phyloP scores from a whole-genome alignment of 2,888 invertebrate species.

The Diadegma fenestrale region DNA sequence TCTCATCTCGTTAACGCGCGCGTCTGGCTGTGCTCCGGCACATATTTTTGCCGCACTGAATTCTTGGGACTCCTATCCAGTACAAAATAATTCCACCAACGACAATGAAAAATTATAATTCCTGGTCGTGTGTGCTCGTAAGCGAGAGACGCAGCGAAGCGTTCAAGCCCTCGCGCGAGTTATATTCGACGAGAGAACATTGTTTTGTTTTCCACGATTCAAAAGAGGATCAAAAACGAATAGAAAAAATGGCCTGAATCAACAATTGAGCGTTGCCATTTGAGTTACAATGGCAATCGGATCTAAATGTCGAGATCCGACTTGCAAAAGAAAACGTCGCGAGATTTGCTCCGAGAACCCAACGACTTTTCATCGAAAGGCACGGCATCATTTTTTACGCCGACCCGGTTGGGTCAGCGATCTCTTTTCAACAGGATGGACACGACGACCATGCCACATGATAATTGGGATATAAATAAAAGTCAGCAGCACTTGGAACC shows the following conservation, averaged over 20 bases:
- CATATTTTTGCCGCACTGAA: slow-evolving; percentile 40
- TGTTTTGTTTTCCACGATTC: background rate
- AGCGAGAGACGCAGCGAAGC: slow-evolving; percentile 4
- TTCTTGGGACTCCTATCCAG: slow-evolving; percentile 30
- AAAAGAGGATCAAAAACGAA: background rate
- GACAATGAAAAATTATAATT: slow-evolving; percentile 50
- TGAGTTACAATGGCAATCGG: background rate
- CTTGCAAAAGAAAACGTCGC: background rate
- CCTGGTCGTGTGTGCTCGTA: background rate
- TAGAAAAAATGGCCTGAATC: background rate
- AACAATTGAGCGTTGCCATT: background rate
- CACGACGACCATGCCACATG: slow-evolving; percentile 42
- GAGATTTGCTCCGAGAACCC: slow-evolving; percentile 2
- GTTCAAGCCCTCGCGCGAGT: background rate
- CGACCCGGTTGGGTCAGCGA: slow-evolving; percentile 42
- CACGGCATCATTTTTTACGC: slow-evolving; percentile 6
- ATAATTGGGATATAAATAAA: slow-evolving; percentile 67
- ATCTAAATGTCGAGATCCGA: background rate
- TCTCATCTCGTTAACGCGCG: slow-evolving; percentile 77
- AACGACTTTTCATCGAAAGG: slow-evolving; percentile 4
- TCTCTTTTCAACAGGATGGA: slow-evolving; percentile 60
- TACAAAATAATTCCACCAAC: slow-evolving; percentile 19
- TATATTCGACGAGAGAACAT: slow-evolving; percentile 10
- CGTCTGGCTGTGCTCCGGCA: background rate
- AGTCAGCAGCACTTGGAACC: slow-evolving; percentile 52